Conservation (phyloP, 1,140 invertebrate genomes). For the Bradysia coprophila region DNA sequence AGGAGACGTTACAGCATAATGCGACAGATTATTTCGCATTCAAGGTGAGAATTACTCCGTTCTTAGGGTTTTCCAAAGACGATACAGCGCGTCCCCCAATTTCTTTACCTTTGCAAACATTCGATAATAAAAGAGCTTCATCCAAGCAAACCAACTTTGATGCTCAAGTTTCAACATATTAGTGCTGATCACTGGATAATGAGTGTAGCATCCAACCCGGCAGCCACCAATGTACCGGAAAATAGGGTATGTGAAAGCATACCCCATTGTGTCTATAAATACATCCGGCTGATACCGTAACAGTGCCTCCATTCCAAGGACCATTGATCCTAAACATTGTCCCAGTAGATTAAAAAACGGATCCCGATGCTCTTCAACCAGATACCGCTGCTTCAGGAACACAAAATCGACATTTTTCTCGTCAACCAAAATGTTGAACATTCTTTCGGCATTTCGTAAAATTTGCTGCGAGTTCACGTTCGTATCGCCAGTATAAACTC, state of each 20-base stretch:
- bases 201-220: constrained; percentile 74
- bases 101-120: constrained; percentile 59
- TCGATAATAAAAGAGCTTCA: constrained; percentile 81
- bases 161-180: constrained; percentile 81
- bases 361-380: constrained; percentile 71
- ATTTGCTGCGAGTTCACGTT: constrained; percentile 58
- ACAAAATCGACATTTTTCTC: constrained; percentile 50
- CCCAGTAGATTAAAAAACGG: constrained; percentile 85
- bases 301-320: constrained; percentile 77
- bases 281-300: constrained; percentile 64
- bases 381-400: constrained; percentile 48
- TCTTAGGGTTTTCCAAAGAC: no score
- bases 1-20: no score
- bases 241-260: constrained; percentile 79
- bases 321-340: constrained; percentile 81
- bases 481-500: constrained; percentile 78
- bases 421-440: constrained; percentile 61
- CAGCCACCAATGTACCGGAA: constrained; percentile 71
- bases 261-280: constrained; percentile 92
- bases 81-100: constrained; percentile 21
- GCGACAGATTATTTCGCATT: no score
- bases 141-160: constrained; percentile 34
- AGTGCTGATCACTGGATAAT: constrained; percentile 92
- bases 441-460: constrained; percentile 48
- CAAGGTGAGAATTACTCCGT: no score